Percentiles rank a stretch among this genome's conserved stretches.
These are phyloP conservation scores for Leucosticte australis DNA, from an alignment of 2,113 vertebrate genomes.

Conservation along the genomic window DNA sequence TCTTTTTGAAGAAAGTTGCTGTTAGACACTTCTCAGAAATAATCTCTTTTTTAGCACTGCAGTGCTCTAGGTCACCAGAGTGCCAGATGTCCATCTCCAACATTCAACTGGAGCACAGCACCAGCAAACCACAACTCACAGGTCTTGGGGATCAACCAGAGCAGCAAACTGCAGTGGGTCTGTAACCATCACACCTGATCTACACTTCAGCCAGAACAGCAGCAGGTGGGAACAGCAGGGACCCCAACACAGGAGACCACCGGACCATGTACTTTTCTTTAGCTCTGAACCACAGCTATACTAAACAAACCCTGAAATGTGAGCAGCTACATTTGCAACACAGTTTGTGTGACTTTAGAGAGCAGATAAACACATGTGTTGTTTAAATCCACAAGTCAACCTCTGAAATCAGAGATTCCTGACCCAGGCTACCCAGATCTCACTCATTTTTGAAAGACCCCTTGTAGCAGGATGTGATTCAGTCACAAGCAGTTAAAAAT, in stretches of 20 bases:
- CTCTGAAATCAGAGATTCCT: background rate
- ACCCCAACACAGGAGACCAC: background rate
- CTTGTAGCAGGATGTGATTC: background rate
- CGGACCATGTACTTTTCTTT: accelerated
- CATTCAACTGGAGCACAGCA: background rate
- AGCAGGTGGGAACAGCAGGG: background rate
- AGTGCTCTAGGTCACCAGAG: background rate
- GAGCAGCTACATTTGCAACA: background rate
- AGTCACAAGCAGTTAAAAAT: background rate
- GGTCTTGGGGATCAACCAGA: background rate
- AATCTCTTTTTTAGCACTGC: background rate
- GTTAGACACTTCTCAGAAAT: background rate
- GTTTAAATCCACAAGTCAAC: background rate
- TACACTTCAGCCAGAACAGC: background rate
- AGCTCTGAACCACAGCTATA: background rate
- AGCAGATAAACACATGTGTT: background rate
- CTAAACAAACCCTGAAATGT: background rate
- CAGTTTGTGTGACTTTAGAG: background rate
- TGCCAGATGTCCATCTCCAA: background rate
- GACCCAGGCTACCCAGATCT: background rate
- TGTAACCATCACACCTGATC: background rate
- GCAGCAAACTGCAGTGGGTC: background rate
- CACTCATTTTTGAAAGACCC: background rate
- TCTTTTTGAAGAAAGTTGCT: background rate
- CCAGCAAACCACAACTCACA: background rate